Evolutionary conservation across 2,113 vertebrate species (phyloP).

Genomic region (Mellivora capensis): DNA sequence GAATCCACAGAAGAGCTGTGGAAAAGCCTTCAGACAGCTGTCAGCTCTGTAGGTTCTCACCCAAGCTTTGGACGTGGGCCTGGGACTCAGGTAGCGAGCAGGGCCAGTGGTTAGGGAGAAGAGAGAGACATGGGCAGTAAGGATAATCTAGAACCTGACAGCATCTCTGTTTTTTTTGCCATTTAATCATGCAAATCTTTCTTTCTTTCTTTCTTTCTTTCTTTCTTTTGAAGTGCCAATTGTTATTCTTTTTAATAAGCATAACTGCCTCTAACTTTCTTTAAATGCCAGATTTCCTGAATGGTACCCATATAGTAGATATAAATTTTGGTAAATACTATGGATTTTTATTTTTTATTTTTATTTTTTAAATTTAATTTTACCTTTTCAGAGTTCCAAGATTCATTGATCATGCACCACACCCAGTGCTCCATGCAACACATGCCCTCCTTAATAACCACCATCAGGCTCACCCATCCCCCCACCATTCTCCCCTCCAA

Average conservation of each 20-base stretch:
- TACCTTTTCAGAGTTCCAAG: too few species aligned
- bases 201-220: too few species aligned
- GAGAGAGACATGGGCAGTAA: not conserved
- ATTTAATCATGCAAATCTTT: not conserved
- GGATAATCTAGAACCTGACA: not conserved
- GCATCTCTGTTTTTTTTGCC: not conserved
- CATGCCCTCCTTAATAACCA: too few species aligned
- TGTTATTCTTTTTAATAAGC: conserved; percentile 16
- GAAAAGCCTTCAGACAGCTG: not conserved
- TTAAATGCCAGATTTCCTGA: conserved; percentile 27
- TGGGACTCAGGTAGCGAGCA: not conserved
- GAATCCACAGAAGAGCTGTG: not conserved
- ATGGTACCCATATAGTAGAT: not conserved
- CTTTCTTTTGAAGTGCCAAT: not conserved
- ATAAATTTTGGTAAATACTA: conserved; percentile 19
- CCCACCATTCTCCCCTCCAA: too few species aligned
- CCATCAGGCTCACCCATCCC: too few species aligned
- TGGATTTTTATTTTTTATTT: not conserved
- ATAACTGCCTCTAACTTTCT: not conserved
- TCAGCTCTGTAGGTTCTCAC: not conserved
- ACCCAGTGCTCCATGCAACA: too few species aligned
- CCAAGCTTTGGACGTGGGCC: not conserved
- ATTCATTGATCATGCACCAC: too few species aligned
- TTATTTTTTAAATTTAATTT: too few species aligned
- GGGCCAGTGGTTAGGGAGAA: not conserved